Evolutionary conservation across 2,113 vertebrate species (phyloP).

Genomic region (Ibidorhyncha struthersii): DNA sequence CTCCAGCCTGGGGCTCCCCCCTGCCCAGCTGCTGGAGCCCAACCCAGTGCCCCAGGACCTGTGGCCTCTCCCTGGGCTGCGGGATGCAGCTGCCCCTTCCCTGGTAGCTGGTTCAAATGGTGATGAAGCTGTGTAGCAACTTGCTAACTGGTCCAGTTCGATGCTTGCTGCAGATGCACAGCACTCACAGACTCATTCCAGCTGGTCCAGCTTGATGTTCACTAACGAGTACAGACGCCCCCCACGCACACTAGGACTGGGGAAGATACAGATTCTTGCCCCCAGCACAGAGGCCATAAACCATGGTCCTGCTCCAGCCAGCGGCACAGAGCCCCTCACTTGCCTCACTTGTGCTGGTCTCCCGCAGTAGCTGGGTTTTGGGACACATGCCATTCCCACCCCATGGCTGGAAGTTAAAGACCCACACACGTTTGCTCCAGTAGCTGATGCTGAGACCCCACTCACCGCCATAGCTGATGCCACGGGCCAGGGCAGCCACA

Average conservation of each 20-base stretch:
- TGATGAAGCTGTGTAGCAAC: background rate
- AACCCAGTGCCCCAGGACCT: accelerated
- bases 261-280: accelerated
- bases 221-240: accelerated
- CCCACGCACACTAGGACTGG: accelerated
- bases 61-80: accelerated
- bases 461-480: accelerated
- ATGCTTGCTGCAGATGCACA: background rate
- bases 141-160: background rate
- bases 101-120: background rate
- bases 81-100: background rate
- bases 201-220: background rate
- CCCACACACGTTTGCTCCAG: background rate
- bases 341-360: accelerated
- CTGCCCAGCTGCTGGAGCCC: background rate
- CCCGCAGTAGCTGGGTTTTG: accelerated
- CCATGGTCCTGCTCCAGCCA: accelerated
- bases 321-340: accelerated
- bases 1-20: accelerated
- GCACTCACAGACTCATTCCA: background rate
- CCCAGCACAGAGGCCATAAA: background rate
- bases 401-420: background rate
- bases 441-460: background rate
- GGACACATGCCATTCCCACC: accelerated
- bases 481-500: accelerated